Evolutionary conservation across 2,888 invertebrate genomes (phyloP).

Genomic region (Tetragonisca angustula): DNA sequence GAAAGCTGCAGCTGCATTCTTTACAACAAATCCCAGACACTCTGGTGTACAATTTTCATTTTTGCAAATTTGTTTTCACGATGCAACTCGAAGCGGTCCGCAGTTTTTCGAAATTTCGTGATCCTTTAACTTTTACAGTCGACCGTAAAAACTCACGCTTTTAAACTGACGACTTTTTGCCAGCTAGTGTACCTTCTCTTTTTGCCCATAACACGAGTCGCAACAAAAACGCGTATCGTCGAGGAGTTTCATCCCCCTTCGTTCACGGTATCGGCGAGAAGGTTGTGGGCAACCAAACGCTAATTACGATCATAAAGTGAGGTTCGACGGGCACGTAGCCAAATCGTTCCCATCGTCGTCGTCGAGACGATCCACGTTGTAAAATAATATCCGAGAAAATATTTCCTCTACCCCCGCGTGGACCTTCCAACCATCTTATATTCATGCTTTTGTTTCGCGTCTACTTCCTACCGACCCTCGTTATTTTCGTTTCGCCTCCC

Average conservation of each 20-base stretch:
- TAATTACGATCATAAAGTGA: slow-evolving; percentile 24
- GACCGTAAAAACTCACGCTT: background rate
- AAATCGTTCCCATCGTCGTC: slow-evolving; percentile 8
- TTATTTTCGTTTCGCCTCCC: slow-evolving; percentile 52
- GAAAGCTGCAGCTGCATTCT: background rate
- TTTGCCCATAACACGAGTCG: background rate
- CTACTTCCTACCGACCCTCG: slow-evolving; percentile 29
- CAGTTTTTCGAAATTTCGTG: background rate
- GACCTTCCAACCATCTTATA: slow-evolving; percentile 50
- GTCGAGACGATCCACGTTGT: background rate
- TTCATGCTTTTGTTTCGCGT: slow-evolving; percentile 49
- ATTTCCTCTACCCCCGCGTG: slow-evolving; percentile 19
- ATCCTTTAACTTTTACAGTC: background rate
- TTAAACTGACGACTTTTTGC: background rate
- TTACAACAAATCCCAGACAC: background rate
- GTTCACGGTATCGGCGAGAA: background rate
- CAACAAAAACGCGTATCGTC: background rate
- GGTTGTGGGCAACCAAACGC: background rate
- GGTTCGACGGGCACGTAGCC: background rate
- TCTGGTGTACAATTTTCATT: background rate
- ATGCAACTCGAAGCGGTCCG: background rate
- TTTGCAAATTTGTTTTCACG: background rate
- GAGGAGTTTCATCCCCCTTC: background rate
- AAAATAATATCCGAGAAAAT: slow-evolving; percentile 43
- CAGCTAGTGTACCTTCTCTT: background rate